A percentile compares a stretch with the other conserved stretches of the same genome.
Evolutionary conservation across 2,113 vertebrate genomes (phyloP).

Genomic region (Scolopax mira): DNA sequence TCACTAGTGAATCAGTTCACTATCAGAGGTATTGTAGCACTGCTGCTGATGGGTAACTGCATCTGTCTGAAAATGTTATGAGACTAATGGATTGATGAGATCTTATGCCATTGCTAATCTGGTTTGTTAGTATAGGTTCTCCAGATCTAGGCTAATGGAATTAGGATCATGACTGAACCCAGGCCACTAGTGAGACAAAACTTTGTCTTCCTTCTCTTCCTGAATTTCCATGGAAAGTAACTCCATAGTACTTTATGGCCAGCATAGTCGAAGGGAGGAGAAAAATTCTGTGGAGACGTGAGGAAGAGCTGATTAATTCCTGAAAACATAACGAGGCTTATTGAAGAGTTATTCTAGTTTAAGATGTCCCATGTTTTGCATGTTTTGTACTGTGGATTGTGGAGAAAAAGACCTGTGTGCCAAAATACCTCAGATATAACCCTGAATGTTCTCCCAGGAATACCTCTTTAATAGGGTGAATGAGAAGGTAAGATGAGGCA

Average conservation of each 20-base stretch:
- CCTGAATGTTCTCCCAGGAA: neutral
- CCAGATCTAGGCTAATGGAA: neutral
- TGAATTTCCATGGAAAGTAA: neutral
- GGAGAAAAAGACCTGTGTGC: neutral
- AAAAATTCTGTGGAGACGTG: neutral
- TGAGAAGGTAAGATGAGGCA: neutral
- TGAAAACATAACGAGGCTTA: neutral
- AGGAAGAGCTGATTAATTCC: neutral
- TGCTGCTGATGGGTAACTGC: neutral
- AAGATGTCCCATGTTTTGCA: neutral
- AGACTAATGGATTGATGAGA: neutral
- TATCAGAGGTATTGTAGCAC: neutral
- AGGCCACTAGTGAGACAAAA: neutral
- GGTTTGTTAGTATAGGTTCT: neutral
- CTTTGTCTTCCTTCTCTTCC: neutral
- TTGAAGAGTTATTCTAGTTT: neutral
- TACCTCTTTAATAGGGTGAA: neutral
- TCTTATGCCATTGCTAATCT: neutral
- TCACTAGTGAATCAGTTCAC: neutral
- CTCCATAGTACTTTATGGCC: neutral
- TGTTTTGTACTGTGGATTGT: neutral
- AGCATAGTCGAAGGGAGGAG: neutral
- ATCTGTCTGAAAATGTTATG: neutral
- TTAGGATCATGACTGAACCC: neutral
- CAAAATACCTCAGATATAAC: neutral